These are phyloP conservation scores for Semicossyphus pulcher DNA, from an alignment of 2,113 vertebrate genomes.

Conservation along the genomic window DNA sequence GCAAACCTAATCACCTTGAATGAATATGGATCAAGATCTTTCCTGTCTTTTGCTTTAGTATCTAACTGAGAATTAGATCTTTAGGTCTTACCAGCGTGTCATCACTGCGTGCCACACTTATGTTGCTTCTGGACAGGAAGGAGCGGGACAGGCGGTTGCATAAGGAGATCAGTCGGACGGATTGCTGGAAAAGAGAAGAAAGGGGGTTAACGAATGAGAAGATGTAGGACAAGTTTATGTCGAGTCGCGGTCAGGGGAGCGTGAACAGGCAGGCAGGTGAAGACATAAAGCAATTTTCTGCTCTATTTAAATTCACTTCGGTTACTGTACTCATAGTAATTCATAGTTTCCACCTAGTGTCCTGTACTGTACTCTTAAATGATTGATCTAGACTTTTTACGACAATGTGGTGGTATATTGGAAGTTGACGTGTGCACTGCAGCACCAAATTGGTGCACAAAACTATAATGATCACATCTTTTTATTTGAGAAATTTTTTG, in stretches of 20 bases:
- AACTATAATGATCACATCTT: background rate
- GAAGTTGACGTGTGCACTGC: too few relatives aligned
- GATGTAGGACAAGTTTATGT: background rate
- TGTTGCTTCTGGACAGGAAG: conserved; percentile 98
- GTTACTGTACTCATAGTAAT: background rate
- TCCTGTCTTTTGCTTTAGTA: background rate
- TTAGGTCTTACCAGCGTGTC: conserved; percentile 93
- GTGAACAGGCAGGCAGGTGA: background rate
- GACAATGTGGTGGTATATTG: too few relatives aligned
- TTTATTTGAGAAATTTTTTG: background rate
- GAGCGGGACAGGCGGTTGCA: conserved; percentile 99
- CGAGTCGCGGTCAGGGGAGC: background rate
- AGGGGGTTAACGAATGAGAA: background rate
- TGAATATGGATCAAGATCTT: conserved; percentile 2
- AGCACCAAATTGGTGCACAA: background rate
- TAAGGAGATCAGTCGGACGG: conserved; percentile 97
- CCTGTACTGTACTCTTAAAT: background rate
- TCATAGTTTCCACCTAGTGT: background rate
- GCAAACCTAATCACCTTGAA: background rate
- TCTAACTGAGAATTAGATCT: background rate
- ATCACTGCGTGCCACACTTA: conserved; percentile 95
- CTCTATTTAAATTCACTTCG: conserved; percentile 24
- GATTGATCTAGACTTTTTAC: too few relatives aligned
- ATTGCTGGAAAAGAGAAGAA: conserved; percentile 87
- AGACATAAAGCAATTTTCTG: conserved; percentile 19